Percentiles rank a stretch among this genome's conserved stretches.
Evolutionary conservation across 1,140 invertebrate genomes (phyloP).

Genomic region (Lepidotrigona ventralis): DNA sequence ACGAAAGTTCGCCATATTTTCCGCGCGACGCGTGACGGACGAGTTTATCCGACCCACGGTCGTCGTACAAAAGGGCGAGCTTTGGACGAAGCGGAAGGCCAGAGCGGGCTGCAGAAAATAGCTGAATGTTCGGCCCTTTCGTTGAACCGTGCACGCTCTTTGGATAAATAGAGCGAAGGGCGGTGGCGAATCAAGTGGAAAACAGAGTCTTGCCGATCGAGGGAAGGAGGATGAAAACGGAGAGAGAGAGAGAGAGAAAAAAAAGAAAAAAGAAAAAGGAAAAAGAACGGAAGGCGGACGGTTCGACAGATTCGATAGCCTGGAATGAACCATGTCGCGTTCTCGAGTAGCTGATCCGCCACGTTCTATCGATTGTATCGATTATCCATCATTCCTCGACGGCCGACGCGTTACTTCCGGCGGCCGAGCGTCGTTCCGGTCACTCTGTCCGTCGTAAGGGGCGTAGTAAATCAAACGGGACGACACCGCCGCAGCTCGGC

Average conservation of each 20-base stretch:
- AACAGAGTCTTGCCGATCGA: conserved; percentile 14
- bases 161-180: conserved; percentile 57
- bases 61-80: conserved; percentile 26
- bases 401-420: background rate
- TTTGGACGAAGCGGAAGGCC: conserved; percentile 45
- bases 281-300: conserved; percentile 4
- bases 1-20: conserved; percentile 43
- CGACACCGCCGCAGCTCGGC: background rate
- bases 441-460: background rate
- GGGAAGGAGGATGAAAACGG: conserved; percentile 8
- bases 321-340: conserved; percentile 53
- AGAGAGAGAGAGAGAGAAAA: too few relatives aligned
- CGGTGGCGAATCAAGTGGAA: conserved; percentile 47
- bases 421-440: background rate
- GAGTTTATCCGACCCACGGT: conserved; percentile 55
- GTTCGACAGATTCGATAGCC: conserved; percentile 59
- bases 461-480: background rate
- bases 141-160: conserved; percentile 29
- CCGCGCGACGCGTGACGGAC: background rate
- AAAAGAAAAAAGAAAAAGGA: background rate
- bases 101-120: conserved; percentile 25
- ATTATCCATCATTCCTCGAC: conserved; percentile 38
- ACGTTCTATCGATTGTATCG: conserved; percentile 44
- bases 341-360: conserved; percentile 28
- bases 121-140: conserved; percentile 37